Percentiles rank a stretch among this genome's conserved stretches.
phyloP scores from a whole-genome alignment of 2,797 vertebrate species.

The Odontamblyopus rebecca region DNA sequence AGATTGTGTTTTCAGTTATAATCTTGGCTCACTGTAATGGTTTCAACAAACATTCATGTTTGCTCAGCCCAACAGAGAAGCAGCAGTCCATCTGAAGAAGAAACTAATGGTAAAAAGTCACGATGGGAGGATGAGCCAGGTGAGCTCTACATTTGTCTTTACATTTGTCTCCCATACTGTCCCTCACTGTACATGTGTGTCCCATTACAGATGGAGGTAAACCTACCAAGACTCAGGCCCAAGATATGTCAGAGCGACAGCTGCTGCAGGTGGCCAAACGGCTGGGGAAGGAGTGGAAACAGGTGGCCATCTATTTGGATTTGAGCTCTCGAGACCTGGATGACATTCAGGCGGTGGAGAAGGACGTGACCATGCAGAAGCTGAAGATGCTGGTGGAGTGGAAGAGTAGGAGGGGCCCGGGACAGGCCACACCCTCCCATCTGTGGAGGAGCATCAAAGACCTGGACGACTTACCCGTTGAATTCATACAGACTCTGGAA shows the following conservation, averaged over 20 bases:
- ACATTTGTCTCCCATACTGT: not conserved
- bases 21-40: not conserved
- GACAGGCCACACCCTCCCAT: constrained; percentile 60
- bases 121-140: constrained; percentile 70
- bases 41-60: not conserved
- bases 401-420: constrained; percentile 66
- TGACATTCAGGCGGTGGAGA: constrained; percentile 69
- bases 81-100: constrained; percentile 72
- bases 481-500: constrained; percentile 71
- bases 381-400: constrained; percentile 78
- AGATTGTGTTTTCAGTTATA: constrained; percentile 37
- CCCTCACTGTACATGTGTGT: not conserved
- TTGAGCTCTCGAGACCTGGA: constrained; percentile 76
- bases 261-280: constrained; percentile 77
- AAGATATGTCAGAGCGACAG: constrained; percentile 76
- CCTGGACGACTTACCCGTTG: constrained; percentile 65
- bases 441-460: constrained; percentile 60
- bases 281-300: constrained; percentile 82
- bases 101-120: constrained; percentile 69
- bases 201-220: constrained; percentile 64
- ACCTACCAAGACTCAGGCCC: constrained; percentile 3
- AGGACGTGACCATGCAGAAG: constrained; percentile 75
- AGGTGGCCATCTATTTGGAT: constrained; percentile 78
- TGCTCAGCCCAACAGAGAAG: constrained; percentile 62
- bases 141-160: constrained; percentile 35